Evolutionary conservation across 2,797 vertebrate species (phyloP).

Genomic region (Lacerta bilineata): DNA sequence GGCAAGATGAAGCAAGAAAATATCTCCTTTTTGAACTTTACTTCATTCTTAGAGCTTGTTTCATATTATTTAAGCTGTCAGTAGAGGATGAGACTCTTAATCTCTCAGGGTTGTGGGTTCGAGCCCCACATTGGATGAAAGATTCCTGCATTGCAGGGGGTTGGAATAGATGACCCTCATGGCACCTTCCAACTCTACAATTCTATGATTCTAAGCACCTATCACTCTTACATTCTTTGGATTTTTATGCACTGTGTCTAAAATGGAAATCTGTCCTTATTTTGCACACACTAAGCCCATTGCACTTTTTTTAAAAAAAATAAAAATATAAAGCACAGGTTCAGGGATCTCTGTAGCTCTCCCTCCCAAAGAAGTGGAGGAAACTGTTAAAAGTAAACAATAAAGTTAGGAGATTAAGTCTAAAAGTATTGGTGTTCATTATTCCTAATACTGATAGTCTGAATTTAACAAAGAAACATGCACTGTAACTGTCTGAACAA

Average conservation of each 20-base stretch:
- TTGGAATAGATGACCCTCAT: too few species aligned
- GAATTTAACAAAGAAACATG: conserved; percentile 90
- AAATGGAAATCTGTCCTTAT: conserved; percentile 59
- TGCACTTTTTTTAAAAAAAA: conserved; percentile 50
- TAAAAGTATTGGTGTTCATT: conserved; percentile 82
- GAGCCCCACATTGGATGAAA: too few species aligned
- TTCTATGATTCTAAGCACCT: conserved; percentile 15
- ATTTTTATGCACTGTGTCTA: conserved; percentile 45
- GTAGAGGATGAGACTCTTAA: too few species aligned
- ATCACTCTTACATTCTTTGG: conserved; percentile 25
- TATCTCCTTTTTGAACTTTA: conserved; percentile 47
- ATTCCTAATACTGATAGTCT: conserved; percentile 80
- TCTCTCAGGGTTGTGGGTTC: too few species aligned
- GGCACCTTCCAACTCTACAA: too few species aligned
- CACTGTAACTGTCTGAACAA: conserved; percentile 86
- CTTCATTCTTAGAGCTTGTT: background rate
- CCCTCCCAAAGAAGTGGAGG: background rate
- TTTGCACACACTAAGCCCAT: conserved; percentile 67
- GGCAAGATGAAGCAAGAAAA: background rate
- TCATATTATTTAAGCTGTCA: too few species aligned
- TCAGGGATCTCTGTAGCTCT: conserved; percentile 40
- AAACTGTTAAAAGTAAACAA: conserved; percentile 80
- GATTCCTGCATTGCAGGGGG: too few species aligned
- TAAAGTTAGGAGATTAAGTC: conserved; percentile 89
- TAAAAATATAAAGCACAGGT: conserved; percentile 59